phyloP scores from a whole-genome alignment of 2,797 vertebrate genomes.

The Alectoris magna region DNA sequence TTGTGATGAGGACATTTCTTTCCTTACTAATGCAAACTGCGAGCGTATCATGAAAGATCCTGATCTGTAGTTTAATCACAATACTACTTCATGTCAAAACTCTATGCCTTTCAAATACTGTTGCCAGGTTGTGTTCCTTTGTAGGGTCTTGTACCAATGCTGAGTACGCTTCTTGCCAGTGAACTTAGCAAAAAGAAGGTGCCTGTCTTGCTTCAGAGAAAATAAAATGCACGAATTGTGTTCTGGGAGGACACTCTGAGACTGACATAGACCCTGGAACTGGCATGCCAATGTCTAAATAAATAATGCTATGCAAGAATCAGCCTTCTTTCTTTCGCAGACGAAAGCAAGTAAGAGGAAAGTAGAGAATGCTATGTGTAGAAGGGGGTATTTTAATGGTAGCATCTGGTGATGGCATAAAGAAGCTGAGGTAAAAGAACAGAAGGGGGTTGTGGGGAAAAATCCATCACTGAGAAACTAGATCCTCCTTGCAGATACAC shows the following conservation, averaged over 20 bases:
- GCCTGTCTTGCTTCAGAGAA: background rate
- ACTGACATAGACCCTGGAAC: background rate
- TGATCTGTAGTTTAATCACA: background rate
- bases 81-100: background rate
- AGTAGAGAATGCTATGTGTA: background rate
- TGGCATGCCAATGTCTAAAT: background rate
- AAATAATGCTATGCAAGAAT: background rate
- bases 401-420: background rate
- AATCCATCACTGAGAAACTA: slow-evolving; percentile 48
- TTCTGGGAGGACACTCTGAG: background rate
- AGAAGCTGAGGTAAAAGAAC: slow-evolving; percentile 9
- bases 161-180: background rate
- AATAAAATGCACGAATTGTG: background rate
- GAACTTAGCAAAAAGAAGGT: background rate
- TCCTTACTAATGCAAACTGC: background rate
- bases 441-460: background rate
- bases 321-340: background rate
- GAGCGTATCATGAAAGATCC: background rate
- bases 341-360: background rate
- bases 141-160: background rate
- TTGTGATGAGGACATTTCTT: background rate
- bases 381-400: background rate
- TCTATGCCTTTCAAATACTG: background rate
- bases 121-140: background rate
- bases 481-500: slow-evolving; percentile 53